Percentiles rank a stretch among this genome's conserved stretches.
Evolutionary conservation across 92 coral and sea anemone genomes (phyloP).

Genomic region (Bergia sp.): DNA sequence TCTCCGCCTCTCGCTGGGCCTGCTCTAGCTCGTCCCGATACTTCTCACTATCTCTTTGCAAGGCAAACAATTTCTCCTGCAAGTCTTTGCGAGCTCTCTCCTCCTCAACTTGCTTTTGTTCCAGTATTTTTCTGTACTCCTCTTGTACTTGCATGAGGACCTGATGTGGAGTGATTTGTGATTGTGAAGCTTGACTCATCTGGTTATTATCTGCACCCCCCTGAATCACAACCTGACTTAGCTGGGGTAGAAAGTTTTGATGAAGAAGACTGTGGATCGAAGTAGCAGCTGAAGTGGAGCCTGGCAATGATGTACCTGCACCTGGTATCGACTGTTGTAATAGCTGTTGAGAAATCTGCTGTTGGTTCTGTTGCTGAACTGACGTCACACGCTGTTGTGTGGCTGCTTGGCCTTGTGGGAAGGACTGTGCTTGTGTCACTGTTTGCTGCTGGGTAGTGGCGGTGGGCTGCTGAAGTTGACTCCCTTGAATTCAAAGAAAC

Average conservation of each 20-base stretch:
- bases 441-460: conserved; percentile 42
- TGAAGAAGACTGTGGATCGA: conserved; percentile 57
- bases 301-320: conserved; percentile 63
- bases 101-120: conserved; percentile 86
- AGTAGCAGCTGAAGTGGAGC: conserved; percentile 39
- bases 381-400: conserved; percentile 54
- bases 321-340: conserved; percentile 93
- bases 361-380: conserved; percentile 83
- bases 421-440: conserved; percentile 52
- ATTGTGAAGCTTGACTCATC: conserved; percentile 5
- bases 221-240: conserved; percentile 60
- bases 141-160: conserved; percentile 87
- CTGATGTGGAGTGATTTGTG: conserved; percentile 44
- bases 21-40: conserved; percentile 87
- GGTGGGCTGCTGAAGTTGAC: conserved; percentile 40
- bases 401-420: conserved; percentile 52
- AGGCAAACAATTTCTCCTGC: conserved; percentile 83
- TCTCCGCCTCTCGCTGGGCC: conserved; percentile 96
- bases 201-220: conserved; percentile 25
- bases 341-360: conserved; percentile 83
- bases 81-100: conserved; percentile 83
- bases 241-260: conserved; percentile 69
- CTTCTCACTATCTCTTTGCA: conserved; percentile 90
- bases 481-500: conserved; percentile 25
- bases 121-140: conserved; percentile 88